phyloP scores from a whole-genome alignment of 2,888 invertebrate genomes.

The Halictus ligatus region DNA sequence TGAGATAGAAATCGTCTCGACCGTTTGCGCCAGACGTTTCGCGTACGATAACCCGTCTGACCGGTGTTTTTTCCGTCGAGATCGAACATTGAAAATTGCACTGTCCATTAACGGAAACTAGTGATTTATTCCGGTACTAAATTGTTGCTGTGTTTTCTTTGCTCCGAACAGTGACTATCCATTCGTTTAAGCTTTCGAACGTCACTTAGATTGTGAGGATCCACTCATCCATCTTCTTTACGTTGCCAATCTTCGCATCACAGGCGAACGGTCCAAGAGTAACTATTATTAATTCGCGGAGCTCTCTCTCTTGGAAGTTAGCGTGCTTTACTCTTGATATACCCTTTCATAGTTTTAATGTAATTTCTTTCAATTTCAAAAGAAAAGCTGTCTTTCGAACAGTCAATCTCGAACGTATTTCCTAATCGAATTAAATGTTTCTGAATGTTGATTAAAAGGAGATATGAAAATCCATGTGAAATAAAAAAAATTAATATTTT shows the following conservation, averaged over 20 bases:
- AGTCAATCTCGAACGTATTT: background rate
- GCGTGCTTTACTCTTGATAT: background rate
- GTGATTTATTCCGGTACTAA: slow-evolving; percentile 1
- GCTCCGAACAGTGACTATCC: background rate
- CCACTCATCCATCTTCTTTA: slow-evolving; percentile 19
- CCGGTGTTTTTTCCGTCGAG: background rate
- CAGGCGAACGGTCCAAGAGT: background rate
- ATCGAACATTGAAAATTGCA: background rate
- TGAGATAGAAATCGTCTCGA: too few species aligned
- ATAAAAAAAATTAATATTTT: background rate
- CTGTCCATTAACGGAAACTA: background rate
- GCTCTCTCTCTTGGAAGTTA: background rate
- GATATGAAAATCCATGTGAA: background rate
- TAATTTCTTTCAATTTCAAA: background rate
- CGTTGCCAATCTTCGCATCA: slow-evolving; percentile 7
- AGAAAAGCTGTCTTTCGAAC: background rate
- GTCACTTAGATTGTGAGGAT: background rate
- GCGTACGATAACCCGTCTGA: background rate
- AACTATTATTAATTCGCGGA: slow-evolving; percentile 3
- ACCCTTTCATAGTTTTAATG: background rate
- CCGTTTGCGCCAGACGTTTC: background rate
- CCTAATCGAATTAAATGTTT: background rate
- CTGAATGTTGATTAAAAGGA: background rate
- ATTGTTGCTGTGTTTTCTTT: slow-evolving; percentile 3
- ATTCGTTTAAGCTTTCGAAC: slow-evolving; percentile 1